These are phyloP conservation scores for Contarinia nasturtii DNA, from an alignment of 1,140 invertebrate species.

Conservation along the genomic window DNA sequence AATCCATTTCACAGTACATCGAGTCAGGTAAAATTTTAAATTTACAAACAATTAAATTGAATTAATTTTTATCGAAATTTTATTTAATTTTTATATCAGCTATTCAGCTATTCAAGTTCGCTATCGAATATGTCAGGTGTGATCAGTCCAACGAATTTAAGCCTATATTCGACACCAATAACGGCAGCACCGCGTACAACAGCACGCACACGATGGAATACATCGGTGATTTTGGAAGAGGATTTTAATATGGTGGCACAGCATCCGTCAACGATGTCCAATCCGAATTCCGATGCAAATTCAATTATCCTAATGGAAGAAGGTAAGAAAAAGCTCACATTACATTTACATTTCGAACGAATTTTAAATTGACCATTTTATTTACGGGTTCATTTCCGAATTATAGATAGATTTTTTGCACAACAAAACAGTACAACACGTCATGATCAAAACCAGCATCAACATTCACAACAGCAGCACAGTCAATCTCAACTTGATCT, in stretches of 20 bases:
- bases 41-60: too few species aligned
- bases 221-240: slow-evolving; percentile 76
- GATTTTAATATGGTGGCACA: slow-evolving; percentile 85
- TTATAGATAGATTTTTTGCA: too few species aligned
- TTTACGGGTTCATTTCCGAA: too few species aligned
- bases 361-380: too few species aligned
- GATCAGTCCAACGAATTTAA: slow-evolving; percentile 78
- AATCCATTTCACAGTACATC: slow-evolving; percentile 58
- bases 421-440: too few species aligned
- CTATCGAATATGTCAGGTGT: slow-evolving; percentile 57
- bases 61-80: neutral
- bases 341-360: too few species aligned
- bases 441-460: too few species aligned
- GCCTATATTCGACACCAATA: slow-evolving; percentile 64
- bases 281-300: slow-evolving; percentile 35
- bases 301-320: slow-evolving; percentile 54
- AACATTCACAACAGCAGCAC: too few species aligned
- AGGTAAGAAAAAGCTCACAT: slow-evolving; percentile 23
- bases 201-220: slow-evolving; percentile 57
- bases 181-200: slow-evolving; percentile 47
- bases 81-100: slow-evolving; percentile 32
- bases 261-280: slow-evolving; percentile 35
- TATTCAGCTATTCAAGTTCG: slow-evolving; percentile 74
- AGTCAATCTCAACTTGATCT: too few species aligned
- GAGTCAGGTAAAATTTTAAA: too few species aligned